A percentile compares a stretch with the other conserved stretches of the same genome.
Conservation (phyloP, 2,113 vertebrate genomes). For the Varanus komodoensis region DNA sequence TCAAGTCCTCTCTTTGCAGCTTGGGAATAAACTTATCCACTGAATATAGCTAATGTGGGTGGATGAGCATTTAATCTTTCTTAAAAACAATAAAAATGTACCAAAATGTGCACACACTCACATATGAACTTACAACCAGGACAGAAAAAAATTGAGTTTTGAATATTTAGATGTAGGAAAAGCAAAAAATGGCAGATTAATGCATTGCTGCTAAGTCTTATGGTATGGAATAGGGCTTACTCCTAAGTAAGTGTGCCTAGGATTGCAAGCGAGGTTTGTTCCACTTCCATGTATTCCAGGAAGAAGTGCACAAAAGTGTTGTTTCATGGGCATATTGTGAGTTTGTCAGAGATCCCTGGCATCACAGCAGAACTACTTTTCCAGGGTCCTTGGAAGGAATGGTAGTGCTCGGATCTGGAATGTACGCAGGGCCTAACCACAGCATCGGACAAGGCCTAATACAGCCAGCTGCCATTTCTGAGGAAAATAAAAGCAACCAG, state of each 20-base stretch:
- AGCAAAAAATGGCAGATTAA: too few relatives aligned
- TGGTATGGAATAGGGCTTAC: not conserved
- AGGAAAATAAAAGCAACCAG: not conserved
- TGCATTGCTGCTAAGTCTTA: too few relatives aligned
- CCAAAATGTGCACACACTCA: too few relatives aligned
- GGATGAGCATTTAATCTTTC: too few relatives aligned
- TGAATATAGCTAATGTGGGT: too few relatives aligned
- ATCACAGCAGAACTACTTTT: not conserved
- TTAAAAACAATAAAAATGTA: too few relatives aligned
- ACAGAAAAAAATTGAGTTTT: too few relatives aligned
- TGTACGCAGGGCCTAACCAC: not conserved
- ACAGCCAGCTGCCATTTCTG: not conserved
- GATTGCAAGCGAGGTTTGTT: not conserved
- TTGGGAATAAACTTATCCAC: too few relatives aligned
- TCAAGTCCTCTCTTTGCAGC: too few relatives aligned
- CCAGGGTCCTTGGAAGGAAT: not conserved
- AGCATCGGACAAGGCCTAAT: not conserved
- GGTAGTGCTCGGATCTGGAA: not conserved
- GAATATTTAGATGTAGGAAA: too few relatives aligned
- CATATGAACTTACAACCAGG: too few relatives aligned
- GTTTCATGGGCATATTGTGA: not conserved
- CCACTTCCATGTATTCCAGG: not conserved
- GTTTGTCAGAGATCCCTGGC: not conserved
- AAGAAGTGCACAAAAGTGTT: not conserved
- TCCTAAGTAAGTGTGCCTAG: not conserved